phyloP scores from a whole-genome alignment of 2,888 invertebrate genomes.

The Nowickia ferox region DNA sequence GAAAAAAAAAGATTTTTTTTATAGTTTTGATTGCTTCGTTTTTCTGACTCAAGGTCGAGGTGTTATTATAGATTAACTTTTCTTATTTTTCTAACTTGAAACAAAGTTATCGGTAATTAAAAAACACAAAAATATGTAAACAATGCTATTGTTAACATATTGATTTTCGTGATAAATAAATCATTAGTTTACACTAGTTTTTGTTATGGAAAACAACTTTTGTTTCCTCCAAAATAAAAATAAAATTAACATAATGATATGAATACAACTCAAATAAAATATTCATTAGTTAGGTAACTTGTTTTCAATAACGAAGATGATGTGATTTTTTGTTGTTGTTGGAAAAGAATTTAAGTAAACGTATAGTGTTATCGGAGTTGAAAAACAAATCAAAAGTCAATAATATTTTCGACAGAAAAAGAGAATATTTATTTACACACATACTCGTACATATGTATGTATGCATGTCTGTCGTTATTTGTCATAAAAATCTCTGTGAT shows the following conservation, averaged over 20 bases:
- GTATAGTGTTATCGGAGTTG: background rate
- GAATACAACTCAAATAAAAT: background rate
- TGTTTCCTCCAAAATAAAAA: constrained; percentile 17
- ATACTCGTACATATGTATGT: no score
- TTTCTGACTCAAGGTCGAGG: background rate
- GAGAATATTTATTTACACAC: background rate
- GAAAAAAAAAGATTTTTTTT: no score
- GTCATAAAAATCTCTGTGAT: background rate
- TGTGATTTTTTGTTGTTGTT: background rate
- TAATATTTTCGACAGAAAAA: background rate
- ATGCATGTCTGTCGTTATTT: background rate
- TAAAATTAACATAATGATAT: constrained; percentile 53
- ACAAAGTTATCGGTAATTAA: background rate
- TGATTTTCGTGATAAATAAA: background rate
- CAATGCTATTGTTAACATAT: background rate
- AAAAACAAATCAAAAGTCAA: background rate
- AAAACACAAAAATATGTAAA: background rate
- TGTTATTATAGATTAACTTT: background rate
- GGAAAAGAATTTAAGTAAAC: background rate
- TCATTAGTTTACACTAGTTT: constrained; percentile 22
- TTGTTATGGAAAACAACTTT: constrained; percentile 21
- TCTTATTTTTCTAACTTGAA: background rate
- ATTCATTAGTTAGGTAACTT: constrained; percentile 29
- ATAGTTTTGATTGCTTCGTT: background rate
- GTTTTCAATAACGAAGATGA: constrained; percentile 20